A percentile compares a stretch with the other conserved stretches of the same genome.
Conservation (phyloP, 2,888 invertebrate species). For the Caenorhabditis uteleia region DNA sequence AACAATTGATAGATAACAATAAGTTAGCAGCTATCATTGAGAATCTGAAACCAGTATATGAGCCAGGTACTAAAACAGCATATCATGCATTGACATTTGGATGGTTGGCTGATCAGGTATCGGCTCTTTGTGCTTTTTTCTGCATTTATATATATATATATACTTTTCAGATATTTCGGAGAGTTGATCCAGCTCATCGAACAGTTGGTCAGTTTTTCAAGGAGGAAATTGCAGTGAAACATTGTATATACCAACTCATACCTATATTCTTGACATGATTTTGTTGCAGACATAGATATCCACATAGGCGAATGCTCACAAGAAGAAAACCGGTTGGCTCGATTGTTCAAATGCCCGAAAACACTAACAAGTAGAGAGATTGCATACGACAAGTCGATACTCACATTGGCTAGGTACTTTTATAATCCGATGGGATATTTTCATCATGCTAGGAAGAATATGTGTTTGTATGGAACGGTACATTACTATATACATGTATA, state of each 20-base stretch:
- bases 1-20: slow-evolving; percentile 64
- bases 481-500: slow-evolving; percentile 1
- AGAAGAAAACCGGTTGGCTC: slow-evolving; percentile 61
- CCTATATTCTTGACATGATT: background rate
- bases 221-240: slow-evolving; percentile 40
- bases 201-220: slow-evolving; percentile 66
- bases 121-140: too few species aligned
- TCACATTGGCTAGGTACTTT: slow-evolving; percentile 33
- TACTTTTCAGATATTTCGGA: slow-evolving; percentile 61
- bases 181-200: slow-evolving; percentile 69
- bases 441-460: slow-evolving; percentile 28
- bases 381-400: slow-evolving; percentile 34
- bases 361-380: slow-evolving; percentile 32
- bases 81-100: slow-evolving; percentile 71
- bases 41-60: slow-evolving; percentile 66
- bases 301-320: slow-evolving; percentile 66
- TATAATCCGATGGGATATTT: slow-evolving; percentile 47
- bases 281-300: slow-evolving; percentile 67
- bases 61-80: slow-evolving; percentile 67
- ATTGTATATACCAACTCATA: slow-evolving; percentile 18
- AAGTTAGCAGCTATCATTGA: slow-evolving; percentile 66
- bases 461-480: slow-evolving; percentile 37
- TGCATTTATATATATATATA: too few species aligned
- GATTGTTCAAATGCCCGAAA: slow-evolving; percentile 35
- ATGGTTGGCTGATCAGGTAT: slow-evolving; percentile 69